phyloP scores from a whole-genome alignment of 2,113 vertebrate genomes.

The Calcarius ornatus region DNA sequence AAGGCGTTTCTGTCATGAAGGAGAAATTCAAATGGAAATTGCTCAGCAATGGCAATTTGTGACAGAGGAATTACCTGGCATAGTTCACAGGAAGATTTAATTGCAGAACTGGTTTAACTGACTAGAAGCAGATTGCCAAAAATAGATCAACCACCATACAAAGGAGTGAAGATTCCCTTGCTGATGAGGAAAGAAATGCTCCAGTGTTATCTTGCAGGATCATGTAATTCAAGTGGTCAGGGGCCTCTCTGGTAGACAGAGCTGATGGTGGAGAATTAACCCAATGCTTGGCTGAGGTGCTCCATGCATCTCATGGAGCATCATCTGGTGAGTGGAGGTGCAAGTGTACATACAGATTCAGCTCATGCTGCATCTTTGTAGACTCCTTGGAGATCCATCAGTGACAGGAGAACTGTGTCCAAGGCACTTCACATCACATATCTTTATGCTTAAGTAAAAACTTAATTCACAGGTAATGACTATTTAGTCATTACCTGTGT shows the following conservation, averaged over 20 bases:
- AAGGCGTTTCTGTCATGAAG: neutral
- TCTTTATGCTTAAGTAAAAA: neutral
- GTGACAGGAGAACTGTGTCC: neutral
- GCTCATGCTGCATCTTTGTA: neutral
- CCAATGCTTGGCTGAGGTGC: neutral
- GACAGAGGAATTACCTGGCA: neutral
- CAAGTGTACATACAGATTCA: neutral
- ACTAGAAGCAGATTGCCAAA: neutral
- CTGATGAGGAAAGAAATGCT: neutral
- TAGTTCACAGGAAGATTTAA: neutral
- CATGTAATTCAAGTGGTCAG: neutral
- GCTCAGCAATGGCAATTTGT: neutral
- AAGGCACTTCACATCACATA: neutral
- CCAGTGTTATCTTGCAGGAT: neutral
- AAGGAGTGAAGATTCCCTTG: neutral
- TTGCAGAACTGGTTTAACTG: neutral
- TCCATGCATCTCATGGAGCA: neutral
- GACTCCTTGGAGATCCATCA: neutral
- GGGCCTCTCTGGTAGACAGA: neutral
- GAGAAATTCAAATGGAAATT: neutral
- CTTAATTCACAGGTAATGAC: too few relatives aligned
- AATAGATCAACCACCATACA: neutral
- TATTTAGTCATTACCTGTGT: neutral
- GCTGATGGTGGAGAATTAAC: neutral
- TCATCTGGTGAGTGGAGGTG: neutral